phyloP scores from a whole-genome alignment of 2,888 invertebrate genomes.

The Spodoptera exigua region DNA sequence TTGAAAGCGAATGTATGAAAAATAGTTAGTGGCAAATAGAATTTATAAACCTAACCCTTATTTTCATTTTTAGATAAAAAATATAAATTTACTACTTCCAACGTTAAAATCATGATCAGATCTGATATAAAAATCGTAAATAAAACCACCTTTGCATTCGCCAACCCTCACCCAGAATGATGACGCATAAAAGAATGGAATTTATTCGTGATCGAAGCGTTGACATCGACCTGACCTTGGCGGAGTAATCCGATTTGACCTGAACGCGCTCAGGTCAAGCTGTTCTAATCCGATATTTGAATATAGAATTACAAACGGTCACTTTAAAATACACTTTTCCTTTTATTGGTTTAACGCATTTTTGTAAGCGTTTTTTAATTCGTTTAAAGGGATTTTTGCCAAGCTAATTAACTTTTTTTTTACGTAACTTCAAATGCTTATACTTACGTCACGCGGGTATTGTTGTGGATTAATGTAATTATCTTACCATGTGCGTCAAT shows the following conservation, averaged over 20 bases:
- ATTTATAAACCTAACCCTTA: too few relatives aligned
- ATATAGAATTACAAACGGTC: slow-evolving; percentile 57
- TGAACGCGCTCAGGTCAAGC: slow-evolving; percentile 64
- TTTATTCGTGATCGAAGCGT: slow-evolving; percentile 64
- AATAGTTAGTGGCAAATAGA: too few relatives aligned
- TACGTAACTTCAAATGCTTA: too few relatives aligned
- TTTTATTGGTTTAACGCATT: slow-evolving; percentile 25
- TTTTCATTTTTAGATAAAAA: too few relatives aligned
- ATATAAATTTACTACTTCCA: too few relatives aligned
- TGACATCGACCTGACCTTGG: slow-evolving; percentile 70
- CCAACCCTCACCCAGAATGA: slow-evolving; percentile 49
- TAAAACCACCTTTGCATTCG: slow-evolving; percentile 11
- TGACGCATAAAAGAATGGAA: slow-evolving; percentile 66
- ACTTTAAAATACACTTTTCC: slow-evolving; percentile 39
- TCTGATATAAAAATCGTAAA: background rate
- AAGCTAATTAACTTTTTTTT: too few relatives aligned
- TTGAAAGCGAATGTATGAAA: too few relatives aligned
- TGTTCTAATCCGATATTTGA: slow-evolving; percentile 59
- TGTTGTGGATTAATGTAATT: too few relatives aligned
- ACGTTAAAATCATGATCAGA: too few relatives aligned
- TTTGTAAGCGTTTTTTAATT: background rate
- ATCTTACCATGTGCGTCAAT: too few relatives aligned
- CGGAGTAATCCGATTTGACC: slow-evolving; percentile 65
- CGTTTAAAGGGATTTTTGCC: background rate
- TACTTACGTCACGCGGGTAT: too few relatives aligned